phyloP scores from a whole-genome alignment of 2,888 invertebrate genomes.

The Amiota communis region DNA sequence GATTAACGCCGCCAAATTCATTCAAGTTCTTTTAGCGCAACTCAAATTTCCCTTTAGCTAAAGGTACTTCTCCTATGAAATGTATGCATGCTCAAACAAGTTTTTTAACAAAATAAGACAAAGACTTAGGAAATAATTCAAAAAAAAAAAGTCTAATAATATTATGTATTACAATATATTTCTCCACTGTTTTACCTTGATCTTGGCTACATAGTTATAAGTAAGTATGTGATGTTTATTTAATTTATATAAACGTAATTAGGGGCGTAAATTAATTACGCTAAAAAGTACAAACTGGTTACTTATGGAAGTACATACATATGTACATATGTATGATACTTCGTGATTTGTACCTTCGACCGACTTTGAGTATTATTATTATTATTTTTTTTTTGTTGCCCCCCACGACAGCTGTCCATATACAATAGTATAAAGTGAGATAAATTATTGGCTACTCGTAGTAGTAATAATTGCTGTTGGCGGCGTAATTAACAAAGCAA shows the following conservation, averaged over 20 bases:
- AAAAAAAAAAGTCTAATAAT: too few species aligned
- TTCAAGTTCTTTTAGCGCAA: too few species aligned
- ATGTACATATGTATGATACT: neutral
- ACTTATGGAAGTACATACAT: neutral
- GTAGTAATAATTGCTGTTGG: constrained; percentile 20
- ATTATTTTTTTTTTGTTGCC: neutral
- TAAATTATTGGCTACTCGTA: constrained; percentile 3
- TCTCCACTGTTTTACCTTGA: constrained; percentile 49
- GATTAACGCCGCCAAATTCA: too few species aligned
- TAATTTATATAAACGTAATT: constrained; percentile 33
- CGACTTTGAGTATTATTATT: constrained; percentile 25
- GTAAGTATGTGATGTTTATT: too few species aligned
- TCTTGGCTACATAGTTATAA: constrained; percentile 44
- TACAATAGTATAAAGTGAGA: neutral
- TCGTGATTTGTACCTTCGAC: neutral
- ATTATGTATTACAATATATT: too few species aligned
- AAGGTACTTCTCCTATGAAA: too few species aligned
- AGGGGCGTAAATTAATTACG: constrained; percentile 32
- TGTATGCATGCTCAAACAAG: too few species aligned
- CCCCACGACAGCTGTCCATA: neutral
- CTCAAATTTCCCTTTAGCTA: too few species aligned
- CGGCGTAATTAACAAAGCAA: constrained; percentile 13
- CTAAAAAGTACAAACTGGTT: constrained; percentile 17
- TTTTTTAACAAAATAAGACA: too few species aligned
- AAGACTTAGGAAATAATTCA: too few species aligned